Percentiles rank a stretch among this genome's conserved stretches.
phyloP scores from a whole-genome alignment of 2,797 vertebrate genomes.

The Alauda arvensis region DNA sequence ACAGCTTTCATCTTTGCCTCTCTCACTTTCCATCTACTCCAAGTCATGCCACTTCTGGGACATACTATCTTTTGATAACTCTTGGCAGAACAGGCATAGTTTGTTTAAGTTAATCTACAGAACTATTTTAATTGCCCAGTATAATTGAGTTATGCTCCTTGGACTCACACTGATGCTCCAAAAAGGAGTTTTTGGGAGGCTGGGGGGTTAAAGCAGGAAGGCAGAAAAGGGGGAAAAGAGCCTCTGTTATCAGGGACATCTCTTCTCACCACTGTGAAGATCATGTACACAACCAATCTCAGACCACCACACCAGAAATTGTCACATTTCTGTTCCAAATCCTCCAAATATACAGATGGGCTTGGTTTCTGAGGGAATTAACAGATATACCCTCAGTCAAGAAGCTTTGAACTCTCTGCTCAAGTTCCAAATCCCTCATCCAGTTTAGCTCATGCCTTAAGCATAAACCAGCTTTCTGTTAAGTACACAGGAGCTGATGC shows the following conservation, averaged over 20 bases:
- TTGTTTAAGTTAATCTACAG: neutral
- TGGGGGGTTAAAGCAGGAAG: neutral
- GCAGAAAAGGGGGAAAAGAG: neutral
- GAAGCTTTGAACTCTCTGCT: neutral
- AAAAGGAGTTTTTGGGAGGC: no score
- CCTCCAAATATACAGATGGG: neutral
- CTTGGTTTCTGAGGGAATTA: neutral
- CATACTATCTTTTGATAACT: neutral
- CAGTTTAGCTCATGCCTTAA: neutral
- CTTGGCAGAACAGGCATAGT: neutral
- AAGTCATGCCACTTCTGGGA: neutral
- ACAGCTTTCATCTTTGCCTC: neutral
- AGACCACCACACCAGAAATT: neutral
- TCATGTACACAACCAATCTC: neutral
- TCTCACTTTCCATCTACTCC: neutral
- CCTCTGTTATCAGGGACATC: neutral
- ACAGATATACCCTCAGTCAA: neutral
- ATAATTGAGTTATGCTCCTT: neutral
- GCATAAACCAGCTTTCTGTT: neutral
- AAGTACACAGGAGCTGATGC: neutral
- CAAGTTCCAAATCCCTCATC: neutral
- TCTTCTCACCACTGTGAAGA: neutral
- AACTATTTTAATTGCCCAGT: neutral
- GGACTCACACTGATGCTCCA: neutral
- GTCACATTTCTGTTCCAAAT: neutral